phyloP scores from a whole-genome alignment of 2,888 invertebrate genomes.

The Amblyjoppa fuscipennis region DNA sequence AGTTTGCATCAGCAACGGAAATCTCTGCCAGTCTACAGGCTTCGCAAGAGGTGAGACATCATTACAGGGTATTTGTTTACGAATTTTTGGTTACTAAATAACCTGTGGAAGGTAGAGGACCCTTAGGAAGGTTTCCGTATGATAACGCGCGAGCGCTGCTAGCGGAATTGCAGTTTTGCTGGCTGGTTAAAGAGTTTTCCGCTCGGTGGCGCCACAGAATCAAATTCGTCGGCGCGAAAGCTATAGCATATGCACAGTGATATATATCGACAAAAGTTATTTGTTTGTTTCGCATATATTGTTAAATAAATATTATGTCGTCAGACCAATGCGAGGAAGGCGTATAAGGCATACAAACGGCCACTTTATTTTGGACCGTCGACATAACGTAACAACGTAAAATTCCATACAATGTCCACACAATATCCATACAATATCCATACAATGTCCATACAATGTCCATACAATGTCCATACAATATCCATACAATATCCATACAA shows the following conservation, averaged over 20 bases:
- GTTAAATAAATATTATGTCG: background rate
- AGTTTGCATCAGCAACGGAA: conserved; percentile 82
- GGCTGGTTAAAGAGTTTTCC: background rate
- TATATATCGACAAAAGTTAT: background rate
- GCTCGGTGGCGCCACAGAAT: conserved; percentile 28
- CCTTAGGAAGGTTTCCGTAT: background rate
- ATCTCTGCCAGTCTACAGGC: conserved; percentile 83
- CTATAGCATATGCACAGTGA: background rate
- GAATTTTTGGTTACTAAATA: conserved; percentile 1
- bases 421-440: too few relatives aligned
- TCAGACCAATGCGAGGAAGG: too few relatives aligned
- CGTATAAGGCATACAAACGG: too few relatives aligned
- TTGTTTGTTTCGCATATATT: background rate
- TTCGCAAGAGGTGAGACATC: conserved; percentile 82
- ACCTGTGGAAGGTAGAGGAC: background rate
- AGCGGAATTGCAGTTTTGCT: background rate
- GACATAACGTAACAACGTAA: too few relatives aligned
- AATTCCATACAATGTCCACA: too few relatives aligned
- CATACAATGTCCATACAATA: too few relatives aligned
- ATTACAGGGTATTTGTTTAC: background rate
- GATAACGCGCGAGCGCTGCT: background rate
- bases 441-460: too few relatives aligned
- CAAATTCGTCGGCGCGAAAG: background rate
- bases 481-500: too few relatives aligned
- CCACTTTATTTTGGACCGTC: too few relatives aligned